phyloP scores from a whole-genome alignment of 2,113 vertebrate genomes.

The Heterotilapia buettikoferi region DNA sequence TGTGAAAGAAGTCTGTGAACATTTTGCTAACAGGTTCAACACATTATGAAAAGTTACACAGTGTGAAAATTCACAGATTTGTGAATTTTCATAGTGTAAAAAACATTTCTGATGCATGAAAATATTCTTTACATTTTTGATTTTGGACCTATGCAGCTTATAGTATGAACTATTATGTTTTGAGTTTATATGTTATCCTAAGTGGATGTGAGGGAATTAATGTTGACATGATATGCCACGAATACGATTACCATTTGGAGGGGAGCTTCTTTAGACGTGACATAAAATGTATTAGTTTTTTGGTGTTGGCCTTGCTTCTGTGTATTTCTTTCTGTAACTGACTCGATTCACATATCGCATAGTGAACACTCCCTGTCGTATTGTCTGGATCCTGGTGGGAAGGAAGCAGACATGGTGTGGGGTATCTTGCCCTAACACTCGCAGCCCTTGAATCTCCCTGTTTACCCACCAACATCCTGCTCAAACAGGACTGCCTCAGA shows the following conservation, averaged over 20 bases:
- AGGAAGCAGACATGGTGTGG: constrained; percentile 8
- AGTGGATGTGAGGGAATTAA: neutral
- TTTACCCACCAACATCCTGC: constrained; percentile 63
- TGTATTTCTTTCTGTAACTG: neutral
- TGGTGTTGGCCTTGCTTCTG: neutral
- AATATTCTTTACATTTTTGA: neutral
- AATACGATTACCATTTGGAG: neutral
- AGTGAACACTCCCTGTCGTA: neutral
- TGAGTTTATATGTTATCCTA: neutral
- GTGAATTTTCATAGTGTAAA: neutral
- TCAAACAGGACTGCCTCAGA: constrained; percentile 39
- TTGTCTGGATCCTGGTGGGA: constrained; percentile 9
- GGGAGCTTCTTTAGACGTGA: neutral
- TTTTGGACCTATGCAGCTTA: neutral
- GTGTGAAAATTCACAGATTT: neutral
- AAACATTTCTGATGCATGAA: neutral
- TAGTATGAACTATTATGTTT: neutral
- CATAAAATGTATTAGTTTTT: neutral
- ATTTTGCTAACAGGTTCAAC: neutral
- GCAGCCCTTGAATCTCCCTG: constrained; percentile 16
- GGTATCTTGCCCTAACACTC: constrained; percentile 5
- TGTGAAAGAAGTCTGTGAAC: neutral
- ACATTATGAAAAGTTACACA: neutral
- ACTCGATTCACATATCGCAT: neutral
- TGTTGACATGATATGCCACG: neutral